Conservation (phyloP, 2,797 vertebrate species). For the Rhadinocentrus ornatus region DNA sequence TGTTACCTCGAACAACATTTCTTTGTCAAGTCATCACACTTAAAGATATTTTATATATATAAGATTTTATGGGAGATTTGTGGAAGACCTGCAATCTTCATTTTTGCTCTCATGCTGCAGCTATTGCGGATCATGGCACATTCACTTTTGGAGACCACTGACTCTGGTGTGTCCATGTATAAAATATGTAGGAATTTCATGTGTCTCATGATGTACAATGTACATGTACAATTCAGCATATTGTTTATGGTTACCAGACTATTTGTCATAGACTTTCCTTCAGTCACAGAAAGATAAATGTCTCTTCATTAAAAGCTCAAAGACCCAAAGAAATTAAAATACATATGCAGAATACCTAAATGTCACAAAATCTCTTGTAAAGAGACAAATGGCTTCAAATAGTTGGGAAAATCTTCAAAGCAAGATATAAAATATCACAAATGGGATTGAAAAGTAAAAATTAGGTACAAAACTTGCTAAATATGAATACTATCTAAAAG, state of each 20-base stretch:
- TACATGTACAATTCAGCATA: too few species aligned
- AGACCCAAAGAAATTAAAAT: not conserved
- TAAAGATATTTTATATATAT: not conserved
- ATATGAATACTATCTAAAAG: not conserved
- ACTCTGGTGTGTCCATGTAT: too few species aligned
- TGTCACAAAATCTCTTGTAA: too few species aligned
- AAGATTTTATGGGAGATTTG: not conserved
- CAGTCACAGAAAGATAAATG: too few species aligned
- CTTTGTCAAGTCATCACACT: not conserved
- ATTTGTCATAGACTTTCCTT: too few species aligned
- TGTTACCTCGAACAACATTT: slow-evolving; percentile 17
- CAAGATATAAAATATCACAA: not conserved
- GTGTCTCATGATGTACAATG: too few species aligned
- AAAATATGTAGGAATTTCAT: too few species aligned
- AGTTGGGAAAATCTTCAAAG: too few species aligned
- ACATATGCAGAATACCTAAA: too few species aligned
- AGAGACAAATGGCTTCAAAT: too few species aligned
- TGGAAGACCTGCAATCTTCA: not conserved
- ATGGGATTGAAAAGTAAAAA: not conserved
- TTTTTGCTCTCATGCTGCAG: not conserved
- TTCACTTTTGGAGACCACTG: not conserved
- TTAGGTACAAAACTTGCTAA: not conserved
- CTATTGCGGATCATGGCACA: not conserved
- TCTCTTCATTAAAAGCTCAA: too few species aligned
- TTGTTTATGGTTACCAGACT: too few species aligned